These are phyloP conservation scores for Tineola bisselliella DNA, from an alignment of 2,888 invertebrate species.

Conservation along the genomic window DNA sequence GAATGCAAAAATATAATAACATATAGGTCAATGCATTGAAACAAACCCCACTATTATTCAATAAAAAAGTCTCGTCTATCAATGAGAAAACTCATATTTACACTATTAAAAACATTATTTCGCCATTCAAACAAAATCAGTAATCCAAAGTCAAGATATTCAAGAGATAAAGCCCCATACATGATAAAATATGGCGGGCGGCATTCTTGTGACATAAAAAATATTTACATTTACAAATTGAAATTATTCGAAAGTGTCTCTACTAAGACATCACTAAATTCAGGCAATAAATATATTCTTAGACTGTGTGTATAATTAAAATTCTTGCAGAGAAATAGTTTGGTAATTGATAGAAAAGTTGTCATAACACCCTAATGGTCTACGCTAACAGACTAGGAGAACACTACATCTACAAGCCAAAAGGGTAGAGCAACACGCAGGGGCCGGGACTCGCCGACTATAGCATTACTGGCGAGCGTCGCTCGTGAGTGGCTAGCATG, in stretches of 20 bases:
- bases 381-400: constrained; percentile 62
- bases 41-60: constrained; percentile 49
- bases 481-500: constrained; percentile 7
- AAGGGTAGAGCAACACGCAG: constrained; percentile 57
- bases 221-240: constrained; percentile 63
- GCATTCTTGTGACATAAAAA: constrained; percentile 25
- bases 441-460: constrained; percentile 29
- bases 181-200: constrained; percentile 50
- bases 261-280: constrained; percentile 62
- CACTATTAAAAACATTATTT: constrained; percentile 43
- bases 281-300: constrained; percentile 55
- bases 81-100: constrained; percentile 43
- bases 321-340: constrained; percentile 64
- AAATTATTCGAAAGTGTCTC: constrained; percentile 60
- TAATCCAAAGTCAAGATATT: constrained; percentile 28
- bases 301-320: constrained; percentile 52
- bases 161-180: constrained; percentile 57
- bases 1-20: constrained; percentile 65
- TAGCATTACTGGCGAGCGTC: neutral
- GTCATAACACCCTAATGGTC: constrained; percentile 67
- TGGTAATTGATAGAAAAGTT: constrained; percentile 64
- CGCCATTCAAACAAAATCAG: constrained; percentile 38
- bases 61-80: constrained; percentile 43
- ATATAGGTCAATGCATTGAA: constrained; percentile 66
- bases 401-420: constrained; percentile 67